Conservation (phyloP, 2,797 vertebrate species). For the Coregonus suidteri region DNA sequence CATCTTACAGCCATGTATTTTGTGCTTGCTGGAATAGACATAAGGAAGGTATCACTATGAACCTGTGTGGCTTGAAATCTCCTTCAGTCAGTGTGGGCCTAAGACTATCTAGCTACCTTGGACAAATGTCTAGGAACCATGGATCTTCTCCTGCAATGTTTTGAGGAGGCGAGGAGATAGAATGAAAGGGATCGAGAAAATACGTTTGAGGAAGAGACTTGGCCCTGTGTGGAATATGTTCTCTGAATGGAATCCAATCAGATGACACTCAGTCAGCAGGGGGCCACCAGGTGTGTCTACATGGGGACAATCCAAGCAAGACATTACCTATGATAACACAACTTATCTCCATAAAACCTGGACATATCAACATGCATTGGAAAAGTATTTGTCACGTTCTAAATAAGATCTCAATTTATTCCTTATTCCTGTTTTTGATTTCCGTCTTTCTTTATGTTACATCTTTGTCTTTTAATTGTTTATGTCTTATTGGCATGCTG, state of each 20-base stretch:
- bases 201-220: background rate
- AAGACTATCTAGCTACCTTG: background rate
- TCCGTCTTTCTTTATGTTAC: conserved; percentile 28
- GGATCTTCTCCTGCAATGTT: background rate
- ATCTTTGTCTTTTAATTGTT: conserved; percentile 37
- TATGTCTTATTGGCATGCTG: conserved; percentile 44
- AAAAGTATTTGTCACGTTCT: no score
- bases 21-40: background rate
- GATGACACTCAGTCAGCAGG: background rate
- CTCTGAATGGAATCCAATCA: background rate
- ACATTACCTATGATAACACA: background rate
- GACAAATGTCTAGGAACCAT: background rate
- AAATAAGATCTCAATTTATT: no score
- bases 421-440: conserved; percentile 13
- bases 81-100: background rate
- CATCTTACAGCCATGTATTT: background rate
- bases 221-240: background rate
- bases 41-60: background rate
- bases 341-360: background rate
- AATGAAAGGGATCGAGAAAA: background rate
- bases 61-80: background rate
- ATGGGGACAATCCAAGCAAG: background rate
- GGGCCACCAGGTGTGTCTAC: background rate
- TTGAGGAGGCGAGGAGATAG: no score
- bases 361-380: background rate